These are phyloP conservation scores for Taenioides sp. DNA, from an alignment of 2,797 vertebrate genomes.

Conservation along the genomic window DNA sequence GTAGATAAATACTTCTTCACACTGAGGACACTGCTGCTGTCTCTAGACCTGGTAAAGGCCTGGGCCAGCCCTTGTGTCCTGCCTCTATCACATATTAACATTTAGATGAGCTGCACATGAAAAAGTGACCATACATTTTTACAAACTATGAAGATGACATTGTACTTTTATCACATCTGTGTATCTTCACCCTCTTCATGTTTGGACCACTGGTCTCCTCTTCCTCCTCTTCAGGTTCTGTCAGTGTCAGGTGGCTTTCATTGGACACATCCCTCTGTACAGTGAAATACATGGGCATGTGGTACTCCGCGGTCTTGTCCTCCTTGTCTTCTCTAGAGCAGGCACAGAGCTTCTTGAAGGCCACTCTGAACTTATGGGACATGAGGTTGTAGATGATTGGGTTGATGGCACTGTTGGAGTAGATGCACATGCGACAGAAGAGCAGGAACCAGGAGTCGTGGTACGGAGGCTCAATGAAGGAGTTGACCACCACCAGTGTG, in stretches of 20 bases:
- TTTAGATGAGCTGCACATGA: neutral
- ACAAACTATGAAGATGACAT: slow-evolving; percentile 38
- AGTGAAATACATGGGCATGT: slow-evolving; percentile 77
- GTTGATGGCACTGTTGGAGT: slow-evolving; percentile 89
- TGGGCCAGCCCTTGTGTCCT: no score
- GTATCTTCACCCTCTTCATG: slow-evolving; percentile 44
- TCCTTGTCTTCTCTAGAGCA: slow-evolving; percentile 61
- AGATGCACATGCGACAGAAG: slow-evolving; percentile 88
- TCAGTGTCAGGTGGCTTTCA: slow-evolving; percentile 69
- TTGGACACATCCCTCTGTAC: slow-evolving; percentile 77
- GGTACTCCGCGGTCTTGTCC: slow-evolving; percentile 38
- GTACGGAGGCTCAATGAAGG: slow-evolving; percentile 85
- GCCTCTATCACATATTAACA: neutral
- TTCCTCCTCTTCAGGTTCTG: slow-evolving; percentile 71
- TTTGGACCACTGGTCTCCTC: neutral
- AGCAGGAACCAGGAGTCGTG: slow-evolving; percentile 87
- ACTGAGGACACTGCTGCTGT: no score
- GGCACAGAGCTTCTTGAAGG: slow-evolving; percentile 82
- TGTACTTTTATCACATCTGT: slow-evolving; percentile 33
- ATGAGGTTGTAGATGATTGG: slow-evolving; percentile 89
- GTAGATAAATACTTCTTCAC: no score
- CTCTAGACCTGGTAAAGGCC: no score
- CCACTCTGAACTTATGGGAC: slow-evolving; percentile 88
- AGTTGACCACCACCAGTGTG: slow-evolving; percentile 89
- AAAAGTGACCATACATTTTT: no score